phyloP scores from a whole-genome alignment of 2,888 invertebrate species.

The Drosophila incognita region DNA sequence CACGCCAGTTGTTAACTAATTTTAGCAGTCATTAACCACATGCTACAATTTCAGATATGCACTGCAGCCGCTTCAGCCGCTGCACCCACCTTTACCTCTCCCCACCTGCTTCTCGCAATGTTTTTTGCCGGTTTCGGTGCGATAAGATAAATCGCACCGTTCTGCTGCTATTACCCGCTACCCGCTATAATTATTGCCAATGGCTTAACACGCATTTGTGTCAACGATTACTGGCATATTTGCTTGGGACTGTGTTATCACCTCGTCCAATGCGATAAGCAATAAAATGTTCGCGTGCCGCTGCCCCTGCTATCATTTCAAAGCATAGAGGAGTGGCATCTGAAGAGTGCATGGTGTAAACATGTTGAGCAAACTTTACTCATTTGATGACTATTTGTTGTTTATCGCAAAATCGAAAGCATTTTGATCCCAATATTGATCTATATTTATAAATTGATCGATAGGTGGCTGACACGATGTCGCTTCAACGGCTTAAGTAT shows the following conservation, averaged over 20 bases:
- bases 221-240: constrained; percentile 33
- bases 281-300: constrained; percentile 65
- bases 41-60: constrained; percentile 28
- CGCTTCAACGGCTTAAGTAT: constrained; percentile 9
- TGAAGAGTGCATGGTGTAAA: constrained; percentile 22
- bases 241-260: constrained; percentile 50
- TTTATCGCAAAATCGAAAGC: constrained; percentile 45
- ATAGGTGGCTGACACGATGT: constrained; percentile 55
- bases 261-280: constrained; percentile 53
- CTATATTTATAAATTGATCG: constrained; percentile 2
- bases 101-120: background rate
- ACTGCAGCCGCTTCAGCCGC: background rate
- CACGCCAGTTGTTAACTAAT: constrained; percentile 25
- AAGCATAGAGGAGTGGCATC: background rate
- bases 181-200: constrained; percentile 21
- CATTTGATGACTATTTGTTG: constrained; percentile 45
- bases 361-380: constrained; percentile 24
- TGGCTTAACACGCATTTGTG: constrained; percentile 62
- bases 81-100: background rate
- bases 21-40: constrained; percentile 38
- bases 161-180: constrained; percentile 20
- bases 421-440: constrained; percentile 9
- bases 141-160: constrained; percentile 63
- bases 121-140: constrained; percentile 49
- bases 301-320: background rate